Evolutionary conservation across 1,140 invertebrate genomes (phyloP), one percentile per base, ranked within the genome.

Genomic region (Apis dorsata): DNA sequence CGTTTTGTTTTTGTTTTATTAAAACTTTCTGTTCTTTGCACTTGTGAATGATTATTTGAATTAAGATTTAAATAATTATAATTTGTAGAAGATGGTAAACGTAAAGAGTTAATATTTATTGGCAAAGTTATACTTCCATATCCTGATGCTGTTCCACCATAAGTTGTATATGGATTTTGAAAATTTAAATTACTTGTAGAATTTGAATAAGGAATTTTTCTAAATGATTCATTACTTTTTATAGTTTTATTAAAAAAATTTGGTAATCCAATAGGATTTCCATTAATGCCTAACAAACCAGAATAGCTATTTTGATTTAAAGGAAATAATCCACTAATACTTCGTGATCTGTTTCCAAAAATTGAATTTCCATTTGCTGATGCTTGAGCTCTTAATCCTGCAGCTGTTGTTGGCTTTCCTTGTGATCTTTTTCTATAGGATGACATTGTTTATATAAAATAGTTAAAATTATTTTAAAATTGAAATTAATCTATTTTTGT

Each of bases 91-190:
- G 95, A 94, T 66, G 92, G 93, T 44, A 95, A 90, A 90, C 94
- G 95, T 19, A 95, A 91, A 0, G 95, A 94, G n/a, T 63, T 85
- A 62, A 85, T 68, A 24, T 93, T 90, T 2, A 92, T 88, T 83
- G 95, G 95, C 72, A 96, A 87, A 62, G 94, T 95, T 7, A 96
- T 90, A 15, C 95, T 95, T 19, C 95, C 95, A 85, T 96, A 96
- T 44, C 95, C 95, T 1, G 95, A 96, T 74, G 95, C 90, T 0
- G 95, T 96, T 34, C 95, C 95, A 10, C 96, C 95, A 77, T 96
- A 96, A 10, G 95, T 95, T 0, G 94, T 93, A 72, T 91, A 93
- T 1, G 91, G 89, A 83, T 90, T 91, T 68, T 88, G 91, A 83
- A 94, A 95, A 87, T 94, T 95, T 78, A 95, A 91, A 88, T 94